Percentiles rank a stretch among this genome's conserved stretches.
Conservation (phyloP, 2,888 invertebrate genomes). For the Schizotus pectinicornis region DNA sequence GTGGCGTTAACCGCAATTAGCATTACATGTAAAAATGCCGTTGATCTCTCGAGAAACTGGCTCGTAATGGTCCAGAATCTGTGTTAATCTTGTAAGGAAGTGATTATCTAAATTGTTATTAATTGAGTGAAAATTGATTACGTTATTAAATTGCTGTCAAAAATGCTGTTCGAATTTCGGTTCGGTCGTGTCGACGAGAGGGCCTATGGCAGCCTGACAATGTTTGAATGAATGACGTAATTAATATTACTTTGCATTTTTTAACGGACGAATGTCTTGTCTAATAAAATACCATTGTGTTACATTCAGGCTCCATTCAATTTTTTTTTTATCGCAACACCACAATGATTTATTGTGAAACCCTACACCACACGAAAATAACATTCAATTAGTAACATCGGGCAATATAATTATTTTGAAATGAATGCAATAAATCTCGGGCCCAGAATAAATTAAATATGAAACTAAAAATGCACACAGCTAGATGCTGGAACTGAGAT, state of each 20-base stretch:
- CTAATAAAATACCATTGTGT: conserved; percentile 10
- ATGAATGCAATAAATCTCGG: conserved; percentile 11
- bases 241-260: conserved; percentile 1
- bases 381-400: conserved; percentile 20
- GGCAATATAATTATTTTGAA: conserved; percentile 13
- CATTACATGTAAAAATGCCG: conserved; percentile 12
- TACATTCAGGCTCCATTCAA: conserved; percentile 13
- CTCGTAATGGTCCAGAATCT: conserved; percentile 1
- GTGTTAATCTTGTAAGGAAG: conserved; percentile 3
- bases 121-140: no score
- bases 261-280: neutral
- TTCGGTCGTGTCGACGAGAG: neutral
- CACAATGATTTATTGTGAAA: conserved; percentile 16
- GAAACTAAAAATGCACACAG: conserved; percentile 17
- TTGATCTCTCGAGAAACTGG: conserved; percentile 8
- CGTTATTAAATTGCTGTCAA: no score
- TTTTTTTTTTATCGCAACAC: conserved; percentile 10
- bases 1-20: conserved; percentile 11
- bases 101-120: conserved; percentile 9
- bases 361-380: conserved; percentile 15
- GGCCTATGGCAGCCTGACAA: conserved; percentile 2
- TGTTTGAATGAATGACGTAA: conserved; percentile 9
- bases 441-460: conserved; percentile 16
- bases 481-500: conserved; percentile 18
- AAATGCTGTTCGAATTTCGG: no score